Evolutionary conservation across 2,797 vertebrate species (phyloP).

Genomic region (Anguilla megastoma): DNA sequence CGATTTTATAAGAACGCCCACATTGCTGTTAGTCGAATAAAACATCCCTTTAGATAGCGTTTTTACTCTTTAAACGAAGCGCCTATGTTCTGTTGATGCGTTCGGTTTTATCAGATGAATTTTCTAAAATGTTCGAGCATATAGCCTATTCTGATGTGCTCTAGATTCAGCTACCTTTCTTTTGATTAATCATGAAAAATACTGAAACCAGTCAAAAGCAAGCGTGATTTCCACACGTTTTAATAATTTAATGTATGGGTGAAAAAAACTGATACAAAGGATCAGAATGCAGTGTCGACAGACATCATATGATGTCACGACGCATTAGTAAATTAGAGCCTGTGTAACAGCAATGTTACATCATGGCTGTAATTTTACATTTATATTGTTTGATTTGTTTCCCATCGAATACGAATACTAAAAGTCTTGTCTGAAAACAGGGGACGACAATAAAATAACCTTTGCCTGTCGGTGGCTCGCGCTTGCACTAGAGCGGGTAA

Average conservation of each 20-base stretch:
- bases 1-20: constrained; percentile 13
- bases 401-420: neutral
- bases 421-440: constrained; percentile 41
- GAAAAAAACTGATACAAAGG: neutral
- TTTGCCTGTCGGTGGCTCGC: constrained; percentile 55
- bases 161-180: neutral
- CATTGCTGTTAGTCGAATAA: neutral
- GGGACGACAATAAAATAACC: constrained; percentile 57
- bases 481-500: constrained; percentile 53
- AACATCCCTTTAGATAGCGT: neutral
- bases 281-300: neutral
- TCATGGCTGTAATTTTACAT: neutral
- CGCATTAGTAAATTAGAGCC: neutral
- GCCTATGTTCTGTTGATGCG: neutral
- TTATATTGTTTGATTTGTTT: neutral
- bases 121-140: neutral
- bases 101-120: neutral
- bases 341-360: neutral
- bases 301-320: neutral
- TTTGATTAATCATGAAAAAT: neutral
- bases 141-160: neutral
- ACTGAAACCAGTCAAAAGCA: neutral
- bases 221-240: neutral
- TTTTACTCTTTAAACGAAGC: neutral
- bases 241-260: neutral